Evolutionary conservation across 2,888 invertebrate species (phyloP).

Genomic region (Hemaris fuciformis): DNA sequence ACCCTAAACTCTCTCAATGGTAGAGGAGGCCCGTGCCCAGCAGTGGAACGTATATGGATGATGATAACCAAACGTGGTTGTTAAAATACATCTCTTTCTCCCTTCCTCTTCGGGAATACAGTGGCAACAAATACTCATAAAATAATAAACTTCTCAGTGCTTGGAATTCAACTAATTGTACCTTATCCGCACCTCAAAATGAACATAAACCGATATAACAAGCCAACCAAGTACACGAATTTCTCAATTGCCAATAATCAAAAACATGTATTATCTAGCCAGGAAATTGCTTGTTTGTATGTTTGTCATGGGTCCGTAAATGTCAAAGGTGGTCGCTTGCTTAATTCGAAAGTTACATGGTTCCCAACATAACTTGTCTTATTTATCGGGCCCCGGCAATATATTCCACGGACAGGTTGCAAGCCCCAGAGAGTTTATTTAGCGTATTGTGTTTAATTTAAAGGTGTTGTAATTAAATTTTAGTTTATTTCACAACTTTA

Average conservation of each 20-base stretch:
- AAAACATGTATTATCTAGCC: constrained; percentile 6
- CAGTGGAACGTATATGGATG: no score
- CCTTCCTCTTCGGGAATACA: no score
- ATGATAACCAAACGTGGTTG: no score
- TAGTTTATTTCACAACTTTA: no score
- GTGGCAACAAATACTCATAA: background rate
- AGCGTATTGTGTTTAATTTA: background rate
- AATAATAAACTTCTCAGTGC: background rate
- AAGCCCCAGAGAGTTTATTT: background rate
- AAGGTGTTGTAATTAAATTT: background rate
- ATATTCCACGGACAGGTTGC: background rate
- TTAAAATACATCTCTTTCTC: no score
- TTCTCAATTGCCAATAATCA: background rate
- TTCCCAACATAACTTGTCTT: constrained; percentile 1
- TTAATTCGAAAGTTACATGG: constrained; percentile 8
- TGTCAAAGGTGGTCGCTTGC: constrained; percentile 8
- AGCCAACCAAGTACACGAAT: background rate
- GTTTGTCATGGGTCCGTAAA: constrained; percentile 1
- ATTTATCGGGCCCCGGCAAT: background rate
- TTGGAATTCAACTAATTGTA: background rate
- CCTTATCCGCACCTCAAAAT: background rate
- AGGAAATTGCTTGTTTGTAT: constrained; percentile 8
- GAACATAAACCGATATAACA: background rate
- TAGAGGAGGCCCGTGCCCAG: no score
- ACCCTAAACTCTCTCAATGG: no score